Conservation (phyloP, 2,797 vertebrate species). For the Steatocranus sp. region DNA sequence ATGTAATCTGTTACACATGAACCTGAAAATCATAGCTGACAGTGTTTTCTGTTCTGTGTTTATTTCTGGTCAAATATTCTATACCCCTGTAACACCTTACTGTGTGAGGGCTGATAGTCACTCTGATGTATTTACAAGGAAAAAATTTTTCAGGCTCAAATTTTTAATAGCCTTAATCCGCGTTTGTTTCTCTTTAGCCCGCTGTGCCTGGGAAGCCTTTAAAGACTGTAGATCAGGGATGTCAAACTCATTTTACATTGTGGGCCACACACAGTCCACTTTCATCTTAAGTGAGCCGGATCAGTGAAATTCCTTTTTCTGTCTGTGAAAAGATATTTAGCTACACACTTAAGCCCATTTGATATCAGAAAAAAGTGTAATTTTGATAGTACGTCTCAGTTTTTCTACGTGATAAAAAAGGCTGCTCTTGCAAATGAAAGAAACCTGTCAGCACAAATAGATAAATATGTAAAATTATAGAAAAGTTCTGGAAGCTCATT, state of each 20-base stretch:
- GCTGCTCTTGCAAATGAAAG: background rate
- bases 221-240: background rate
- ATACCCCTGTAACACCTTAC: background rate
- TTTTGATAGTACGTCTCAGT: accelerated
- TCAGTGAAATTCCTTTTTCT: background rate
- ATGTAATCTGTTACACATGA: background rate
- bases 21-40: background rate
- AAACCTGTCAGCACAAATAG: background rate
- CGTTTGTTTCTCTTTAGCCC: background rate
- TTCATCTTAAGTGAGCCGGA: background rate
- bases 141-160: background rate
- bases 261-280: background rate
- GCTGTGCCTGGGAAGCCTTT: background rate
- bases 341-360: background rate
- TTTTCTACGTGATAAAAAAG: background rate
- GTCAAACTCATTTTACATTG: background rate
- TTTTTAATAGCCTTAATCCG: background rate
- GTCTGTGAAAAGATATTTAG: background rate
- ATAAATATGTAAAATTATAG: background rate
- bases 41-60: background rate
- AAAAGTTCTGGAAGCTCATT: background rate
- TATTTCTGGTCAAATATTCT: background rate
- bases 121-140: background rate
- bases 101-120: background rate
- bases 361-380: accelerated